phyloP scores from a whole-genome alignment of 2,888 invertebrate genomes.

The Melangyna quadrimaculata region DNA sequence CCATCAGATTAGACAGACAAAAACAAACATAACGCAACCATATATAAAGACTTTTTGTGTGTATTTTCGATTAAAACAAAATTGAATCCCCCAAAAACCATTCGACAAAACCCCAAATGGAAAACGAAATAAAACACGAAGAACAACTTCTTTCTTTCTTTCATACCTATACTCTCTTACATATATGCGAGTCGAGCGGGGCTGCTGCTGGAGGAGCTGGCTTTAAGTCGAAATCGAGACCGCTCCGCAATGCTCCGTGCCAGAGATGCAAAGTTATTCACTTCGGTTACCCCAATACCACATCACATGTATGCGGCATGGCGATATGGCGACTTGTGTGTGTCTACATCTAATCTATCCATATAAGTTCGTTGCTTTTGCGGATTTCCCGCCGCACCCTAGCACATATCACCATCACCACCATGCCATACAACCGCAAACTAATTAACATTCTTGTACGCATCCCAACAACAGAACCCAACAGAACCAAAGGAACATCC shows the following conservation, averaged over 20 bases:
- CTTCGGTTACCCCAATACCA: constrained; percentile 62
- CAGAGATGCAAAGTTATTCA: constrained; percentile 60
- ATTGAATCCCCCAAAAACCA: constrained; percentile 49
- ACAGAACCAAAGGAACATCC: constrained; percentile 28
- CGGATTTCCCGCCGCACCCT: constrained; percentile 16
- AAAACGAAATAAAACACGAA: constrained; percentile 47
- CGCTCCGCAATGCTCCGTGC: no score
- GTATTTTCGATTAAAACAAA: constrained; percentile 69
- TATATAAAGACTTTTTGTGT: constrained; percentile 32
- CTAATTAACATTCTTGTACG: constrained; percentile 72
- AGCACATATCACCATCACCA: constrained; percentile 1
- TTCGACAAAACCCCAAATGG: constrained; percentile 51
- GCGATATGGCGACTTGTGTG: neutral
- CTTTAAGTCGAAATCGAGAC: neutral
- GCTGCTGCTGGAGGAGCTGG: neutral
- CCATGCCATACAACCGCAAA: constrained; percentile 59
- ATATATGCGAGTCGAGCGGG: neutral
- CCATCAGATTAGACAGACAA: neutral
- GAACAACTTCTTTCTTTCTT: constrained; percentile 41
- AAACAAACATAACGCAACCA: neutral
- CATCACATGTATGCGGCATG: constrained; percentile 50
- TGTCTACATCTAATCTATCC: constrained; percentile 13
- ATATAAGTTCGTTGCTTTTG: constrained; percentile 51
- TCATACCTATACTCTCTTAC: no score
- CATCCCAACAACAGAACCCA: constrained; percentile 51